phyloP scores from a whole-genome alignment of 2,797 vertebrate genomes.

The Amphiprion clarkii region DNA sequence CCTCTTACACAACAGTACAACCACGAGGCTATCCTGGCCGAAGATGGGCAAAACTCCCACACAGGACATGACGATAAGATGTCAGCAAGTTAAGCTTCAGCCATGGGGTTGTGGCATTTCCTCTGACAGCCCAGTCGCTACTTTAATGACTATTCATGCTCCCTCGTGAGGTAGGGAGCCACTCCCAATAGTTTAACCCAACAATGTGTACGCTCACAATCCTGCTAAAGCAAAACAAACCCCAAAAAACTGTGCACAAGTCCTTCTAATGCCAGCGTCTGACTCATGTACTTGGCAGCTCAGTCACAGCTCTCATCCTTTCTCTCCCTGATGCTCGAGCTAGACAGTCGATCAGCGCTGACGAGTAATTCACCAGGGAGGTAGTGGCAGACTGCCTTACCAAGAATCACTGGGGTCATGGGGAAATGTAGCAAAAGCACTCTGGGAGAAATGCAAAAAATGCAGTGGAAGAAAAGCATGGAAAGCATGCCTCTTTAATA shows the following conservation, averaged over 20 bases:
- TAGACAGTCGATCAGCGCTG: not conserved
- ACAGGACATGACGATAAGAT: not conserved
- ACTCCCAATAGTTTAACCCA: not conserved
- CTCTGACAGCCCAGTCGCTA: not conserved
- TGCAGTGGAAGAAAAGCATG: not conserved
- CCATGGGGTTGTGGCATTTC: conserved; percentile 34
- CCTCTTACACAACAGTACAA: conserved; percentile 38
- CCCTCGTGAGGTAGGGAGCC: not conserved
- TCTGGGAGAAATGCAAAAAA: not conserved
- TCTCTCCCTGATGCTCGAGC: not conserved
- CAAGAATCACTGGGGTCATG: not conserved
- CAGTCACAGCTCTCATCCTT: not conserved
- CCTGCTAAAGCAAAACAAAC: not conserved
- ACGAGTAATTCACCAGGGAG: not conserved
- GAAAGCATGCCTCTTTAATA: not conserved
- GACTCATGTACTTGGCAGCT: conserved; percentile 24
- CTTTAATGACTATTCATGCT: not conserved
- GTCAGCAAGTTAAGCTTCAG: not conserved
- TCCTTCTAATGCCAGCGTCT: not conserved
- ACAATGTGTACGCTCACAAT: not conserved
- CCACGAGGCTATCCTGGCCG: not conserved
- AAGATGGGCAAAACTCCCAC: not conserved
- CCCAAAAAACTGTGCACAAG: not conserved
- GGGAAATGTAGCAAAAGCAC: not conserved
- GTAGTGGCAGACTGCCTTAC: not conserved